These are phyloP conservation scores for Julus scanicus DNA, from an alignment of 2,888 invertebrate species.

Conservation along the genomic window DNA sequence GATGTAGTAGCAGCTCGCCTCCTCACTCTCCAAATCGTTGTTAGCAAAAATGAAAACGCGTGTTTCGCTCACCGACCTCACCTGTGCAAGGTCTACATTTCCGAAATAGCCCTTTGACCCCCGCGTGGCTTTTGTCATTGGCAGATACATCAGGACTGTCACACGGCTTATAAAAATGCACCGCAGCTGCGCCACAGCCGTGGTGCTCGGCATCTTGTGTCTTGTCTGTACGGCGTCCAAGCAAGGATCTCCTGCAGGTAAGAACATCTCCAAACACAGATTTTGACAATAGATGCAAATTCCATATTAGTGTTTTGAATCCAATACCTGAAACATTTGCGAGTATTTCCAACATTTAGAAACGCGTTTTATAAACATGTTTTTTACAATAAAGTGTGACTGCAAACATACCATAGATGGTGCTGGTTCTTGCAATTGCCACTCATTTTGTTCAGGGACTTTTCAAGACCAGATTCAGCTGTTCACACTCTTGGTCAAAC, in stretches of 20 bases:
- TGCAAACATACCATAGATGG: too few relatives aligned
- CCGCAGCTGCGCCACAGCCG: neutral
- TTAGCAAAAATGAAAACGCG: constrained; percentile 16
- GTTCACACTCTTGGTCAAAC: neutral
- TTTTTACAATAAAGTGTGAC: too few relatives aligned
- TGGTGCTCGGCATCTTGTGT: neutral
- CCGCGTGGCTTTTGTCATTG: neutral
- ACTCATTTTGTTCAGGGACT: too few relatives aligned
- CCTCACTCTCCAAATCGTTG: neutral
- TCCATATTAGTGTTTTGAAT: too few relatives aligned
- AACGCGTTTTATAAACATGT: too few relatives aligned
- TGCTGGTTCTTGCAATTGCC: too few relatives aligned
- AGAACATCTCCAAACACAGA: too few relatives aligned
- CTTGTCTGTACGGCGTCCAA: neutral
- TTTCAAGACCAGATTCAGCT: neutral
- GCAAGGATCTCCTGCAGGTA: neutral
- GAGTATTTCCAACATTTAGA: too few relatives aligned
- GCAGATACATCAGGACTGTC: neutral
- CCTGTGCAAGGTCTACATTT: neutral
- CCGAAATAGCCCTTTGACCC: constrained; percentile 20
- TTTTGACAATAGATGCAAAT: too few relatives aligned
- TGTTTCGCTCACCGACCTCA: neutral
- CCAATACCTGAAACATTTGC: too few relatives aligned
- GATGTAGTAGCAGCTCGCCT: neutral
- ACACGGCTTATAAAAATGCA: neutral